Base-by-base conservation (phyloP, 2,888 invertebrate species). In the Sphaerophoria rueppellii region DNA sequence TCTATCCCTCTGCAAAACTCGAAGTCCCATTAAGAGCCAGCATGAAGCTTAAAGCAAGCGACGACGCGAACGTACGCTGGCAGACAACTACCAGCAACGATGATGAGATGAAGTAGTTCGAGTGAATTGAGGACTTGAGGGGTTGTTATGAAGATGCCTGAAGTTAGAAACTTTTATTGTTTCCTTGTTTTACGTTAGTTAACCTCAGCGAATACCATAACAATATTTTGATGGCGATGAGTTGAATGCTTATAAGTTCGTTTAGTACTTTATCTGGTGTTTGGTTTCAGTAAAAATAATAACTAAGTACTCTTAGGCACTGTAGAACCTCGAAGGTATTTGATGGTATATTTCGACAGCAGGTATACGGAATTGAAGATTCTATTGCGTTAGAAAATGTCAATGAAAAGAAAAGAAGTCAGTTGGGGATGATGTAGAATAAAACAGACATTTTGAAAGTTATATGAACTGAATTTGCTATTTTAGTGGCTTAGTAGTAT, bases 121-220 rank as follows among this genome's bases (percentile, higher is more conserved):
- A 65, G 24, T 35, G 52, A 54, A 43, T 55, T 52, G 37, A 7
- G 7, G 50, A 52, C 9, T 24, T 24, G 7, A 11, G 2, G n/a
- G 34, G 37, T 24, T 32, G 24, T 60, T 60, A 55, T 73, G 60
- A 67, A 69, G 54, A 78, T 46, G 40, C 67, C 40, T 54, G 2
- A 32, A 67, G 67, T 67, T 67, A n/a, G 54, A 82, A 82, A 73
- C 43, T 48, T 73, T 55, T 77, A 82, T 82, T 82, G 72, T 72
- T 55, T 75, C 48, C 80, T 65, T 74, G 74, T 74, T 58, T 50
- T 32, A 32, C 40, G 40, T 40, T 54, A 54, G 52, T 67, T 54
- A 67, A 54, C 67, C 11, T 32, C 54, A 54, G 40, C 54, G 67
- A 67, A 67, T 54, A 67, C 40, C 32, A 67, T 67, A 40, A 67